Conservation (phyloP, 2,888 invertebrate species). For the Opisthograptis luteolata region DNA sequence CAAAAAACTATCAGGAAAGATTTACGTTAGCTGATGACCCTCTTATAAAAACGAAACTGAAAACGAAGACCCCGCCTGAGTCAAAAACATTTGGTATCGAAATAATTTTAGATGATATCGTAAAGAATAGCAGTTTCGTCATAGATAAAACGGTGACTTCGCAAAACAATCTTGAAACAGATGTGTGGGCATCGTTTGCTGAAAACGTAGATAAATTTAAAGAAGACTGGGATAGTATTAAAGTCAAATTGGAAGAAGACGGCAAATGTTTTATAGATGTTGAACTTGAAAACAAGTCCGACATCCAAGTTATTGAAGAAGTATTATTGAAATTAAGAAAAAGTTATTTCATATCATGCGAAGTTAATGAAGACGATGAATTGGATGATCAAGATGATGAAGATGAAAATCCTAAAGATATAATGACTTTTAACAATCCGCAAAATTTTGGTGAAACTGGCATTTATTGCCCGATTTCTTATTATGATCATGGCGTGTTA, state of each 20-base stretch:
- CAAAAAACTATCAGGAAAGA: constrained; percentile 59
- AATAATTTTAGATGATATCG: constrained; percentile 49
- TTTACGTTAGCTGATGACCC: constrained; percentile 60
- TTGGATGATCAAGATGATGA: constrained; percentile 50
- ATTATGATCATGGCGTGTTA: constrained; percentile 76
- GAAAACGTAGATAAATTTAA: constrained; percentile 64
- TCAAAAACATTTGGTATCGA: constrained; percentile 42
- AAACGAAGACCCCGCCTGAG: constrained; percentile 34
- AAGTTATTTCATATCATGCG: constrained; percentile 58
- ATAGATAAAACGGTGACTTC: constrained; percentile 24
- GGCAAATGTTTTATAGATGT: constrained; percentile 67
- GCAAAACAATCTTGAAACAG: constrained; percentile 38
- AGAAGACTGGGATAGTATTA: constrained; percentile 69
- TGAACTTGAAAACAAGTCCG: constrained; percentile 74
- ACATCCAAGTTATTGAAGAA: constrained; percentile 66
- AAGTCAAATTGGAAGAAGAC: constrained; percentile 69
- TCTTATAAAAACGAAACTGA: constrained; percentile 58
- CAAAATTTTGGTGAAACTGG: constrained; percentile 83
- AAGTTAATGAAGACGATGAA: constrained; percentile 55
- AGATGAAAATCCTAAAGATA: constrained; percentile 48
- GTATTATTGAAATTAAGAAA: constrained; percentile 62
- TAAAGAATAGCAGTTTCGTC: constrained; percentile 35
- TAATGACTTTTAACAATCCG: constrained; percentile 55
- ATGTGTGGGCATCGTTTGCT: constrained; percentile 45
- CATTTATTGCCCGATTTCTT: constrained; percentile 86